These are phyloP conservation scores for Eulacestoma nigropectus DNA, from an alignment of 2,113 vertebrate species.

Conservation along the genomic window DNA sequence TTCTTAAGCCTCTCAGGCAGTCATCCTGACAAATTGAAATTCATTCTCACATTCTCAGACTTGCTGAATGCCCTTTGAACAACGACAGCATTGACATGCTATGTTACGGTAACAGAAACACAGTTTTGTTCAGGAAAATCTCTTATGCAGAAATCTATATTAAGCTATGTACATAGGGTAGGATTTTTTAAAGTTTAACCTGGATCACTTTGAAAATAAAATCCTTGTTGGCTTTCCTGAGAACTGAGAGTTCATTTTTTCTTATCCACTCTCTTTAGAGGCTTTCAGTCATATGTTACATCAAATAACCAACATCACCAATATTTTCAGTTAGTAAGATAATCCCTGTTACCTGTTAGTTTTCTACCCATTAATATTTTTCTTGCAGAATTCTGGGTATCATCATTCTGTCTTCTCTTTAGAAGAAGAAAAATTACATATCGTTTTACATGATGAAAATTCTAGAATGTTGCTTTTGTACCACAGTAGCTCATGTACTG, in stretches of 20 bases:
- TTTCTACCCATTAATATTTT: background rate
- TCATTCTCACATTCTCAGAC: background rate
- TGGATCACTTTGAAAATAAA: background rate
- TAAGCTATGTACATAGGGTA: background rate
- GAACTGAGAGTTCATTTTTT: background rate
- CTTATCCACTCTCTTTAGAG: background rate
- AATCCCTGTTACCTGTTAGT: background rate
- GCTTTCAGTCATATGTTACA: background rate
- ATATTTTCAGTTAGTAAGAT: background rate
- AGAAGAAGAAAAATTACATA: background rate
- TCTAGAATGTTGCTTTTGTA: background rate
- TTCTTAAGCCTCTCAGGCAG: background rate
- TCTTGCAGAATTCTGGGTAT: background rate
- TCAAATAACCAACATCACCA: background rate
- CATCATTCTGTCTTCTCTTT: background rate
- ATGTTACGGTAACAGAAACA: background rate
- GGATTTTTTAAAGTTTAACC: background rate
- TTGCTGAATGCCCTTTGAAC: background rate
- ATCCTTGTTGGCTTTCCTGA: background rate
- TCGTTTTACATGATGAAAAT: background rate
- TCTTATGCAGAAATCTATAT: background rate
- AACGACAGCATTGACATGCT: background rate
- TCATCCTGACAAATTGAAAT: background rate
- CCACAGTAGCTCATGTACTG: background rate
- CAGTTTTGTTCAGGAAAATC: background rate